Evolutionary conservation across 1,140 invertebrate genomes (phyloP), one percentile per base, ranked within the genome.

Genomic region (Orussus abietinus): DNA sequence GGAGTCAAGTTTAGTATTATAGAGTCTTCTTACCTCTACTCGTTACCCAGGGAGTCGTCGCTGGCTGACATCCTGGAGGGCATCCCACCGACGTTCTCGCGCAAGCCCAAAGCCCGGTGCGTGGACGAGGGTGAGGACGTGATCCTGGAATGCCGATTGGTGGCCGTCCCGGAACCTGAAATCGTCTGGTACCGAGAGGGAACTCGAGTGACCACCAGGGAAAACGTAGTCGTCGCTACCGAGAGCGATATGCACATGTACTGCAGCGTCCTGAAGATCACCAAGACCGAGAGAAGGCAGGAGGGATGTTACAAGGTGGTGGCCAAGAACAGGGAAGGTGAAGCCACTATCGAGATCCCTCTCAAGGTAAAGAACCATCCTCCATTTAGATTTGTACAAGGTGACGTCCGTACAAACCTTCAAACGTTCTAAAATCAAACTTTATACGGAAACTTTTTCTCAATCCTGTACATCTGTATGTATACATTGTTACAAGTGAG

Each of bases 241-340:
- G 83, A 87, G 63, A 89, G 87, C 6, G 89, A 94, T 54, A 88
- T 92, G 79, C 89, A 94, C 53, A 92, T 90, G 81, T 94, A 92
- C 55, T 85, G 81, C 38, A 90, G 84, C 49, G 81, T 85, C 10
- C 69, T 94, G 5, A 85, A 83, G 58, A 90, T 94, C 38, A 82
- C 79, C 15, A 82, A 88, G 55, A 82, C 89, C 0, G 77, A 80
- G 44, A 87, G 86, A 49, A 71, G 66, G 25, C 89, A 95, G 69
- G 89, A 92, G 71, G 94, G 93, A 14, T 81, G 76, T 9, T 96
- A 95, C 63, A 89, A 91, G 56, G 84, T 95, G 4, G 71, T 87
- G 19, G 90, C 92, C 4, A 86, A 84, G 36, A 96, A 95, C 62
- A 78, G 87, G 49, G 91, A 94, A 71, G 94, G 93, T 14, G 89